Evolutionary conservation across 2,888 invertebrate genomes (phyloP).

Genomic region (Limenitis camilla): DNA sequence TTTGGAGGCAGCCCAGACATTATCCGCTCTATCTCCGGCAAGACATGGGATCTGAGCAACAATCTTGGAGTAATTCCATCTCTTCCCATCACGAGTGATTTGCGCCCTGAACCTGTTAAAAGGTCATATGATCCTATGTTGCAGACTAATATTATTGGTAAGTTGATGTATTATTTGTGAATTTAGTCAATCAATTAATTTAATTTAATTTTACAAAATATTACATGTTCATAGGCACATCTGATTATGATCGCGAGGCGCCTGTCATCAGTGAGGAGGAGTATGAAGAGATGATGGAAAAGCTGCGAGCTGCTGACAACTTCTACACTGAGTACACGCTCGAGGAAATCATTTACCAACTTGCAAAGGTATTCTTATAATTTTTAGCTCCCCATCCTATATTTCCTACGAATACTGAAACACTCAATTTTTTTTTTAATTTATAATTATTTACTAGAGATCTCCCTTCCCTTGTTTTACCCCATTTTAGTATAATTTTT

Average conservation of each 20-base stretch:
- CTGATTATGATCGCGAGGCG: conserved; percentile 64
- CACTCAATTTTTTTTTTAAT: too few relatives aligned
- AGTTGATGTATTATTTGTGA: conserved; percentile 26
- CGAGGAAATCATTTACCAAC: conserved; percentile 86
- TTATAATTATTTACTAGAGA: too few relatives aligned
- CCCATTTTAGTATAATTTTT: too few relatives aligned
- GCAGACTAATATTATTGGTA: conserved; percentile 59
- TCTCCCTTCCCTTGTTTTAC: too few relatives aligned
- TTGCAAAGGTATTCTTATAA: conserved; percentile 76
- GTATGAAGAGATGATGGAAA: conserved; percentile 81
- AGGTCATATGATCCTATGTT: conserved; percentile 62
- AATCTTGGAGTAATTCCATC: conserved; percentile 48
- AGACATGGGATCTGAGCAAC: conserved; percentile 65
- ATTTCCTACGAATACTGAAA: too few relatives aligned
- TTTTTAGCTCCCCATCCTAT: background rate
- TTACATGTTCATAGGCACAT: conserved; percentile 42
- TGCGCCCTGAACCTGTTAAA: conserved; percentile 59
- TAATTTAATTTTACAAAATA: too few relatives aligned
- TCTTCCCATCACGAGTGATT: conserved; percentile 47
- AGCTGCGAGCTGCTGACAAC: conserved; percentile 80
- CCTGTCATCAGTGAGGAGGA: conserved; percentile 68
- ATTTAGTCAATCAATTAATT: too few relatives aligned
- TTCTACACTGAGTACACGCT: conserved; percentile 84
- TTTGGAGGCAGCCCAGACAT: conserved; percentile 61
- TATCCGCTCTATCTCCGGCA: conserved; percentile 52